phyloP scores from a whole-genome alignment of 2,888 invertebrate genomes.

The Cataglyphis cursor region DNA sequence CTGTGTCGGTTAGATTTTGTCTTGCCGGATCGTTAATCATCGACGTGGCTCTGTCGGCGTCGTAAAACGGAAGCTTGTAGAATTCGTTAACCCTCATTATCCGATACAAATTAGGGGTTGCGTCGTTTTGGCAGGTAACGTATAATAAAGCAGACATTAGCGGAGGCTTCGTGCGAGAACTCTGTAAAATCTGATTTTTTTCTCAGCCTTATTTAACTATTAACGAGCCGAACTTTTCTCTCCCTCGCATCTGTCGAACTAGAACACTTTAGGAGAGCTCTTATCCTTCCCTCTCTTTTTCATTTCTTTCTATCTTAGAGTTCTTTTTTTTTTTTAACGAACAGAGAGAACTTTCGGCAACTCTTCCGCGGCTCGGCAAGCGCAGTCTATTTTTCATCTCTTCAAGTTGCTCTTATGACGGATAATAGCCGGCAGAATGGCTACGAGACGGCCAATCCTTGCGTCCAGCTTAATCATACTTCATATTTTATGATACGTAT shows the following conservation, averaged over 20 bases:
- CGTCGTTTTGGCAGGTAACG: conserved; percentile 24
- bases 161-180: conserved; percentile 38
- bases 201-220: conserved; percentile 75
- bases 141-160: conserved; percentile 45
- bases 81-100: conserved; percentile 55
- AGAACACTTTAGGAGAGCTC: conserved; percentile 64
- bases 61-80: conserved; percentile 54
- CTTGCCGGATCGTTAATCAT: conserved; percentile 55
- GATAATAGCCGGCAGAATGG: conserved; percentile 68
- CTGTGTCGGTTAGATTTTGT: conserved; percentile 53
- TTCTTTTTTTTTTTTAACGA: conserved; percentile 70
- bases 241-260: conserved; percentile 65
- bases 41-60: conserved; percentile 38
- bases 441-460: conserved; percentile 45
- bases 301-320: conserved; percentile 60
- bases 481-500: conserved; percentile 39
- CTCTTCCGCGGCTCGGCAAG: conserved; percentile 75
- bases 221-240: conserved; percentile 81
- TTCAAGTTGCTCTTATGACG: conserved; percentile 73
- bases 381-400: conserved; percentile 82
- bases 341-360: conserved; percentile 79
- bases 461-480: conserved; percentile 49
- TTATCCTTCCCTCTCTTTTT: conserved; percentile 57
- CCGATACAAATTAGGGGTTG: conserved; percentile 44
- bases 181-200: conserved; percentile 67